phyloP scores from a whole-genome alignment of 2,888 invertebrate genomes.

The Perithous albicinctus region DNA sequence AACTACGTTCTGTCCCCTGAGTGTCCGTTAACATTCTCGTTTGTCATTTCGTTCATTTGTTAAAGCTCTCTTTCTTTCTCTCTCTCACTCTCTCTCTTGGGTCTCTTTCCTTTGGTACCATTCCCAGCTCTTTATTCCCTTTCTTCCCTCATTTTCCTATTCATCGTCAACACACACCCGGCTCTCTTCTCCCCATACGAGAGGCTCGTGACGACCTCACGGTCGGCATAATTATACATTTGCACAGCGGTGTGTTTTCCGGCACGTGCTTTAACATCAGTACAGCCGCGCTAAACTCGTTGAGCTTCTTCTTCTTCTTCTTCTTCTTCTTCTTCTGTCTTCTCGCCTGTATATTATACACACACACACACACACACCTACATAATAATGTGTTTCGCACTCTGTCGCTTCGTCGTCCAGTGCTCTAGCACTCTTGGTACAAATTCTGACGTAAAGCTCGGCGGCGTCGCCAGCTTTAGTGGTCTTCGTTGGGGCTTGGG shows the following conservation, averaged over 20 bases:
- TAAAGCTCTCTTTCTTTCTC: too few species aligned
- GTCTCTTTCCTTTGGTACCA: background rate
- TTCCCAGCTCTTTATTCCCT: background rate
- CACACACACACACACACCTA: too few species aligned
- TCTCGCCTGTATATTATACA: too few species aligned
- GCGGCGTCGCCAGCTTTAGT: slow-evolving; percentile 33
- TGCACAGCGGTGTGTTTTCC: slow-evolving; percentile 11
- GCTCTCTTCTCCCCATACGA: background rate
- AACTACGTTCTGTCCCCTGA: background rate
- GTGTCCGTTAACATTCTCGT: background rate
- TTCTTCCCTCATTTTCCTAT: slow-evolving; percentile 16
- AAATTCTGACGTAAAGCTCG: slow-evolving; percentile 51
- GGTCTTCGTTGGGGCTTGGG: too few species aligned
- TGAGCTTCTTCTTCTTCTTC: slow-evolving; percentile 6
- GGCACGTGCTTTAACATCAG: slow-evolving; percentile 32
- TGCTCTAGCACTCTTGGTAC: slow-evolving; percentile 43
- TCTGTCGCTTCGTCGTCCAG: slow-evolving; percentile 10
- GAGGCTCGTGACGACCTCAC: slow-evolving; percentile 32
- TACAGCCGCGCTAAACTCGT: background rate
- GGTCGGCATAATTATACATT: slow-evolving; percentile 36
- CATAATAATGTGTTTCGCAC: background rate
- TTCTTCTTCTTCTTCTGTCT: too few species aligned
- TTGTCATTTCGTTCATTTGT: slow-evolving; percentile 9
- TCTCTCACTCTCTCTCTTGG: background rate
- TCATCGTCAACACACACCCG: background rate